A percentile compares a stretch with the other conserved stretches of the same genome.
Evolutionary conservation across 2,113 vertebrate genomes (phyloP).

Genomic region (Ellobius talpinus): DNA sequence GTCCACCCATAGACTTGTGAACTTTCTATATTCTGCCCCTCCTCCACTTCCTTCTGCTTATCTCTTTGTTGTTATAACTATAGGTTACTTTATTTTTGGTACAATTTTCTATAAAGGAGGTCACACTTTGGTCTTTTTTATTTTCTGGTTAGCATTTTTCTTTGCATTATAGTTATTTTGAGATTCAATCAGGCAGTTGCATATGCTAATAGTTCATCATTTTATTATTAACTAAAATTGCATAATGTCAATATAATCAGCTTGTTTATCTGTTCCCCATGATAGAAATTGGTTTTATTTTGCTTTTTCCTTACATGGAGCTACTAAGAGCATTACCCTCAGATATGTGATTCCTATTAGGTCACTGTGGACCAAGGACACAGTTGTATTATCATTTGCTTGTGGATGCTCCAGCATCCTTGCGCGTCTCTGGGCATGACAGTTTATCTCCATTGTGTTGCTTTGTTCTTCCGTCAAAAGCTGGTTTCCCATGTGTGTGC

Average conservation of each 20-base stretch:
- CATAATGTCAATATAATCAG: background rate
- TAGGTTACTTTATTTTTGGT: background rate
- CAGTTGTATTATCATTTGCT: background rate
- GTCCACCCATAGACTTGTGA: background rate
- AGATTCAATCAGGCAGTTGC: background rate
- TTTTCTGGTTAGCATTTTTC: background rate
- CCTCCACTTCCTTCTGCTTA: background rate
- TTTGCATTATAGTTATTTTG: background rate
- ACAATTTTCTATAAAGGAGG: background rate
- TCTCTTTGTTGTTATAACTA: background rate
- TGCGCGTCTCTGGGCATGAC: background rate
- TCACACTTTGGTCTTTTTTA: background rate
- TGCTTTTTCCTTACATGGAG: background rate
- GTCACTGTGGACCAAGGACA: background rate
- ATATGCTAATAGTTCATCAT: background rate
- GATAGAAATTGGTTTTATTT: background rate
- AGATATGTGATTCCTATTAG: background rate
- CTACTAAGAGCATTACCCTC: background rate
- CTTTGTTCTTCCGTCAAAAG: background rate
- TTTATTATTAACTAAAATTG: conserved; percentile 14
- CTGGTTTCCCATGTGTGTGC: background rate
- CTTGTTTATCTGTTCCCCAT: background rate
- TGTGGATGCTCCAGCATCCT: background rate
- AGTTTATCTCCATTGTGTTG: background rate
- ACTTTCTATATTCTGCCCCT: background rate